Base-by-base conservation (phyloP, 1,140 invertebrate genomes). In the Batillaria attramentaria region DNA sequence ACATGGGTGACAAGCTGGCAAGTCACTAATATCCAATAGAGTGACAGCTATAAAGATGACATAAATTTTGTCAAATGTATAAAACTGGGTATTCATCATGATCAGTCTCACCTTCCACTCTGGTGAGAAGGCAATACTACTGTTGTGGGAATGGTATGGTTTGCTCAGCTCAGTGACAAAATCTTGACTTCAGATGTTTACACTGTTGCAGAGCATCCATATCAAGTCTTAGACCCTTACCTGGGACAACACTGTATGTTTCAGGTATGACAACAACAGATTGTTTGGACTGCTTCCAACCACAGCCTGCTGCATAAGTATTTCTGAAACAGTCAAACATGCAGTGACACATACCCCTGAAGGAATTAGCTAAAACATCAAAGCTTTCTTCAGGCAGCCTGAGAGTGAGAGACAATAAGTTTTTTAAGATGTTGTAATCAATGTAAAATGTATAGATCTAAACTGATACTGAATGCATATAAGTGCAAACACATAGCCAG, bases 261-360 rank as follows among this genome's bases (percentile, higher is more conserved):
- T 96, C 42, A 99, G 92, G 91, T 98, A 98, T 28, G 96, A 97
- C 80, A 99, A 92, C 42, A 98, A 95, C 81, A 98, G 90, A 86
- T 95, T 94, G 92, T 98, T 98, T 3, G 97, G 97, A 39, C 95
- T 96, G 60, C 95, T 95, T 76, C 97, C 97, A 73, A 97, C 95
- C 80, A 98, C 93, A 0, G 97, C 96, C 91, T 98, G 97, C 88
- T 97, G 95, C 37, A 98, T 92, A 81, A 99, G 95, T 90, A 96
- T 97, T 89, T 98, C 97, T 57, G 83, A 60, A 84, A 74, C 39
- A 33, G 35, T 73, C 31, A 68, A 37, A 65, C 43, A 74, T 28
- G 13, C 39, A 78, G n/a, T 60, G 46, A 20, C n/a, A 78, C 28
- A 31, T 37, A 72, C 8, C 35, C 3, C 0, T 33, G 4, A 33